A percentile compares a stretch with the other conserved stretches of the same genome.
These are phyloP conservation scores for Syngnathus scovelli DNA, from an alignment of 2,113 vertebrate species.

Conservation along the genomic window DNA sequence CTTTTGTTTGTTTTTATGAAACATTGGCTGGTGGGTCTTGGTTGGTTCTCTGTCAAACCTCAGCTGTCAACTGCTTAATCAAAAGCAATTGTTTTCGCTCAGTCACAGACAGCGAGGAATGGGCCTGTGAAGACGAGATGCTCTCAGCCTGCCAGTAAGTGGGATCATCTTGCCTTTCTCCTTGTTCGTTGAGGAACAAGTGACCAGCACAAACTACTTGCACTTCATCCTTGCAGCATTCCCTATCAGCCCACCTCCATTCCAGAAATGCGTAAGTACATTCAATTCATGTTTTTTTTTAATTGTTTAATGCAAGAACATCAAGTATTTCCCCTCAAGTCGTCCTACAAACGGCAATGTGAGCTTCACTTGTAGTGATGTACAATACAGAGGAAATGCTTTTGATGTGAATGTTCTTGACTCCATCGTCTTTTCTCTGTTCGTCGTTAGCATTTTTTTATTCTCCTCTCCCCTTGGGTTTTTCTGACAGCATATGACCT, in stretches of 20 bases:
- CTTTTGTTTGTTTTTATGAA: neutral
- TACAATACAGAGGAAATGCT: slow-evolving; percentile 7
- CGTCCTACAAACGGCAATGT: slow-evolving; percentile 20
- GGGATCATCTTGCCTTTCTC: neutral
- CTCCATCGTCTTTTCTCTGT: neutral
- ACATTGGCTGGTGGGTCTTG: neutral
- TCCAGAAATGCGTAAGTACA: slow-evolving; percentile 63
- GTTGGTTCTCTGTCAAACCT: slow-evolving; percentile 21
- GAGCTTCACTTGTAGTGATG: slow-evolving; percentile 1
- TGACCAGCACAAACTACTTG: neutral
- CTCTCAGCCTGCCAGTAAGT: slow-evolving; percentile 59
- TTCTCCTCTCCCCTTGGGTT: slow-evolving; percentile 9
- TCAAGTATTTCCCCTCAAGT: neutral
- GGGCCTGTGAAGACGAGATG: slow-evolving; percentile 76
- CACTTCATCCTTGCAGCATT: slow-evolving; percentile 28
- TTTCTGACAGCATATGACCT: slow-evolving; percentile 40
- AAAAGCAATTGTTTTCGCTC: slow-evolving; percentile 24
- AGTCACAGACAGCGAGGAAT: slow-evolving; percentile 81
- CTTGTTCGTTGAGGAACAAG: neutral
- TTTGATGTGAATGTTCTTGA: slow-evolving; percentile 34
- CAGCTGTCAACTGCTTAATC: slow-evolving; percentile 21
- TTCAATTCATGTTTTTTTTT: slow-evolving; percentile 15
- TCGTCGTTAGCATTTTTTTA: neutral
- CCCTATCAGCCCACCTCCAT: slow-evolving; percentile 38
- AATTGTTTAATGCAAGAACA: slow-evolving; percentile 16